Percentiles rank a stretch among this genome's conserved stretches.
phyloP scores from a whole-genome alignment of 2,888 invertebrate species.

The Pecten maximus region DNA sequence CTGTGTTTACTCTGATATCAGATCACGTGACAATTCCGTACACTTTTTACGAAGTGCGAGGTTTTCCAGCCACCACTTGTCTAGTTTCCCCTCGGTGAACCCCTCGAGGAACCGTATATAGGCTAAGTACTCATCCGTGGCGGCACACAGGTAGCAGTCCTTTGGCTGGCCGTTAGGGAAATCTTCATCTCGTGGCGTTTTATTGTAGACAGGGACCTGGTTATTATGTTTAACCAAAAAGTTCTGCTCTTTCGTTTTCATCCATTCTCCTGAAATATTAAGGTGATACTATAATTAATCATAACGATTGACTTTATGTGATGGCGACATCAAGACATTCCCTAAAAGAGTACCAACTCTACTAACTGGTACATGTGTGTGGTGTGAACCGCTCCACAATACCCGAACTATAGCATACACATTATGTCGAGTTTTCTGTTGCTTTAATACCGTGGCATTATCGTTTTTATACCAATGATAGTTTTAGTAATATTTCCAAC shows the following conservation, averaged over 20 bases:
- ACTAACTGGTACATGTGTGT: too few relatives aligned
- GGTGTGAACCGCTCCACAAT: too few relatives aligned
- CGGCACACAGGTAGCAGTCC: slow-evolving; percentile 9
- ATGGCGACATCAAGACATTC: too few relatives aligned
- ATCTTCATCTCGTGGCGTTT: background rate
- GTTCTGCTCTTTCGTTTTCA: background rate
- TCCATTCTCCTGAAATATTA: slow-evolving; percentile 10
- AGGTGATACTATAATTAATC: too few relatives aligned
- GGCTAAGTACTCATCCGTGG: background rate
- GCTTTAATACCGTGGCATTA: too few relatives aligned
- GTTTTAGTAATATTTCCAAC: too few relatives aligned
- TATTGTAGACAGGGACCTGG: background rate
- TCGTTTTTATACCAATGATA: too few relatives aligned
- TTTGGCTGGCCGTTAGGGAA: background rate
- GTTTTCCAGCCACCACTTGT: background rate
- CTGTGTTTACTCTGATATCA: too few relatives aligned
- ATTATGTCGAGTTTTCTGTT: too few relatives aligned
- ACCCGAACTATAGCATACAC: too few relatives aligned
- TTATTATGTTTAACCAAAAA: background rate
- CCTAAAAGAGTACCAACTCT: too few relatives aligned
- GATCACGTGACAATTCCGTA: background rate
- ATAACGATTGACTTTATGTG: too few relatives aligned
- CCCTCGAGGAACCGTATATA: background rate
- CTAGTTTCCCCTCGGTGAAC: background rate
- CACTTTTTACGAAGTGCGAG: background rate